phyloP scores from a whole-genome alignment of 1,140 invertebrate genomes.

The Cherax quadricarinatus region DNA sequence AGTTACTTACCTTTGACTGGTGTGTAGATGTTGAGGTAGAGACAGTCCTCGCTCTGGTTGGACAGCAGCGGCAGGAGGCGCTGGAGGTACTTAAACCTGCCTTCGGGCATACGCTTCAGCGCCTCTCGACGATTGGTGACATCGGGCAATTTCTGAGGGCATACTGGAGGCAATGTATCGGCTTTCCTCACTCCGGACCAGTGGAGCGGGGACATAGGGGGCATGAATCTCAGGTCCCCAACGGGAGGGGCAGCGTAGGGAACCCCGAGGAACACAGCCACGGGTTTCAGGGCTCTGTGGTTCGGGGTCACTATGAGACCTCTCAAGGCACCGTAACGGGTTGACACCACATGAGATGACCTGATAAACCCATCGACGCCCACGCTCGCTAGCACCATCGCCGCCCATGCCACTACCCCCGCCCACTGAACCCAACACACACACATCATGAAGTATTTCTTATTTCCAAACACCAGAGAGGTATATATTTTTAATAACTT shows the following conservation, averaged over 20 bases:
- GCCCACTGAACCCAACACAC: background rate
- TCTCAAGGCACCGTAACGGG: slow-evolving; percentile 78
- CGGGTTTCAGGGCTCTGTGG: slow-evolving; percentile 82
- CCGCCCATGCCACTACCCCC: background rate
- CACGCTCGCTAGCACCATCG: slow-evolving; percentile 3
- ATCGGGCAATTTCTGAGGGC: slow-evolving; percentile 77
- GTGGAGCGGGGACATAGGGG: slow-evolving; percentile 74
- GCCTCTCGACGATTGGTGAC: slow-evolving; percentile 76
- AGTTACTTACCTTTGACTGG: slow-evolving; percentile 78
- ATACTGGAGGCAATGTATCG: slow-evolving; percentile 71
- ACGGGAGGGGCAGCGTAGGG: slow-evolving; percentile 83
- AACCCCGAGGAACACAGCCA: slow-evolving; percentile 84
- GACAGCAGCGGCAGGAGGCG: slow-evolving; percentile 84
- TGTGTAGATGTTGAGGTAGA: slow-evolving; percentile 95
- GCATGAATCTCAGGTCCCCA: slow-evolving; percentile 81
- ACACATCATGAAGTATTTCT: background rate
- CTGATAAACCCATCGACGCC: background rate
- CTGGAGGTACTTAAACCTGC: slow-evolving; percentile 83
- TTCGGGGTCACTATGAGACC: slow-evolving; percentile 76
- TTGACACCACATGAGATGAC: slow-evolving; percentile 75
- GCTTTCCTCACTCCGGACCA: slow-evolving; percentile 72
- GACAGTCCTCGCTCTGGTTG: slow-evolving; percentile 93
- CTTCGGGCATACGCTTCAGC: slow-evolving; percentile 77
- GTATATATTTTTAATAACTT: background rate
- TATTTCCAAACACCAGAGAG: background rate